Base-by-base conservation (phyloP, 2,888 invertebrate genomes). In the Drosophila parthenogenetica region DNA sequence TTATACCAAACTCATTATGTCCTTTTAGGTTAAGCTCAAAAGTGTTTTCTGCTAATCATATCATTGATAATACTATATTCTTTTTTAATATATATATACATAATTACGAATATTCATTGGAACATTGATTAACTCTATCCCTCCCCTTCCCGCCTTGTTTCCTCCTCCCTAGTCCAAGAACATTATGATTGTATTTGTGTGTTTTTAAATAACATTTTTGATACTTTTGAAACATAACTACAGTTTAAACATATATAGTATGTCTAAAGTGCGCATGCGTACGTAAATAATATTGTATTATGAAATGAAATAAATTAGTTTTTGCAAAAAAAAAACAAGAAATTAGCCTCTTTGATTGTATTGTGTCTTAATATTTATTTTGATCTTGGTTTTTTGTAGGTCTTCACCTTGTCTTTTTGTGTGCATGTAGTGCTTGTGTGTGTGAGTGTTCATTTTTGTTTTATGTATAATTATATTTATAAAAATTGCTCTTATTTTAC, bases 271-370 rank as follows among this genome's bases (percentile, higher is more conserved):
- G 85, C 87, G 89, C 77, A 50, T 68, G 84, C 83, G 89, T 77
- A 86, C 83, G 77, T 83, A 70, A 78, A 81, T 78, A 64, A 86
- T 29, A 29, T 88, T 89, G 89, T 89, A 84, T 89, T 85, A 89
- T 84, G 85, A 85, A 85, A 84, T 77, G 69, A 79, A 85, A 87
- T 76, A 73, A 89, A 79, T 51, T 87, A 89, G 85, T 89, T 84
- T 83, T 85, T 89, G 87, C 82, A 68, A 66, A 66, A 69, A 43
- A 57, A 48, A 63, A 14, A 48, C 10, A 39, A 32, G 7, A 17
- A 35, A 35, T 13, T 11, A 7, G 7, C 1, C 7, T 13, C 3
- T 35, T 13, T 35, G 11, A 8, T 35, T 40, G 37, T 49, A 59
- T 54, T 67, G 48, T 69, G 73, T 59, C 80, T 85, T 86, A 77